Evolutionary conservation across 2,797 vertebrate genomes (phyloP).

Genomic region (Mycteria americana): DNA sequence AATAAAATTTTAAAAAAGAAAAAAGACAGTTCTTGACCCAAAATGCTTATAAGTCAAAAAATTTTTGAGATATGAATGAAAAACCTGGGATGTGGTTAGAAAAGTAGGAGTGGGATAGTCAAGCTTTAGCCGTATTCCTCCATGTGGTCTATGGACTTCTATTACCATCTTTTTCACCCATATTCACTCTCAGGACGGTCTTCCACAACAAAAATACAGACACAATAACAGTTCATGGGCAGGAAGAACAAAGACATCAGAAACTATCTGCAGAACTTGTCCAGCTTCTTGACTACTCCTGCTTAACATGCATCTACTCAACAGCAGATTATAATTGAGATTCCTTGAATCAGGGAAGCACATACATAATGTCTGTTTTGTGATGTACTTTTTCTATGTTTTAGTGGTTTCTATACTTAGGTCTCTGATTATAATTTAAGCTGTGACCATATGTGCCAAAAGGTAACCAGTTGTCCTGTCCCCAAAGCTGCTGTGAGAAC

Average conservation of each 20-base stretch:
- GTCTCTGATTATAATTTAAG: background rate
- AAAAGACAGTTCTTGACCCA: background rate
- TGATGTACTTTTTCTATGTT: background rate
- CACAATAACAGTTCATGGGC: background rate
- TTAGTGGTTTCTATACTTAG: background rate
- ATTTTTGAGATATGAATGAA: background rate
- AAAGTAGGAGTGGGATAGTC: background rate
- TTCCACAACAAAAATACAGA: background rate
- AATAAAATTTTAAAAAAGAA: background rate
- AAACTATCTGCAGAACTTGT: background rate
- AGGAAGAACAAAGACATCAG: background rate
- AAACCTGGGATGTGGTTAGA: background rate
- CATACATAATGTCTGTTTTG: background rate
- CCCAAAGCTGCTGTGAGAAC: background rate
- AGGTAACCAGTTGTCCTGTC: background rate
- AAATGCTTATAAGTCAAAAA: background rate
- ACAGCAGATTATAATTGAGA: background rate
- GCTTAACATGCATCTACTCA: background rate
- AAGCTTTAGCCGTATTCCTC: background rate
- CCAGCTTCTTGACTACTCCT: background rate
- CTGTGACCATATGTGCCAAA: background rate
- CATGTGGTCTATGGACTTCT: background rate
- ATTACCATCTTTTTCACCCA: background rate
- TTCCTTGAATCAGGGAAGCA: background rate
- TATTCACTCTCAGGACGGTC: background rate